phyloP scores from a whole-genome alignment of 2,888 invertebrate genomes.

The Onthophagus sagittarius region DNA sequence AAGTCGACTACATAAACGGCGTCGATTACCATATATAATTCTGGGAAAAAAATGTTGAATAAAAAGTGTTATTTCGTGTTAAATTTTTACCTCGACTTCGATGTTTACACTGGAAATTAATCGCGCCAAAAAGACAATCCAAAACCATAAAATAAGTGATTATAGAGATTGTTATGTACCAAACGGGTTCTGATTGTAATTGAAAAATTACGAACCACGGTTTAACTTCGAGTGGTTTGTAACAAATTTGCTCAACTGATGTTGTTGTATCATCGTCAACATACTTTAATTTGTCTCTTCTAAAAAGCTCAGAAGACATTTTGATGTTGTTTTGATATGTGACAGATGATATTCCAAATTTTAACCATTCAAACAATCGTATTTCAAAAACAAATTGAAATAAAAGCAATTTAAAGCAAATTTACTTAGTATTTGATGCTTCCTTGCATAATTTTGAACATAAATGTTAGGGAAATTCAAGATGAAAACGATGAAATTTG shows the following conservation, averaged over 20 bases:
- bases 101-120: background rate
- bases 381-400: too few relatives aligned
- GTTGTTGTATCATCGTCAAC: background rate
- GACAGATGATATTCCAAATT: too few relatives aligned
- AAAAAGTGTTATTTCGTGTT: too few relatives aligned
- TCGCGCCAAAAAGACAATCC: conserved; percentile 6
- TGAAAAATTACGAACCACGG: conserved; percentile 17
- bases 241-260: background rate
- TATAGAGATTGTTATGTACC: conserved; percentile 13
- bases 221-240: background rate
- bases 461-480: too few relatives aligned
- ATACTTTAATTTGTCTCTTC: background rate
- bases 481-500: too few relatives aligned
- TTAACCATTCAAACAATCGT: too few relatives aligned
- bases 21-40: background rate
- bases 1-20: conserved; percentile 15
- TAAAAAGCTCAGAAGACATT: background rate
- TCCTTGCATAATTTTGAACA: too few relatives aligned
- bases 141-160: conserved; percentile 12
- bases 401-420: too few relatives aligned
- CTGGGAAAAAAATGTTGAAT: background rate
- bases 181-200: conserved; percentile 17
- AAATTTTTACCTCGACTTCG: too few relatives aligned
- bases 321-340: too few relatives aligned
- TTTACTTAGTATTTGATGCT: too few relatives aligned